phyloP scores from a whole-genome alignment of 2,888 invertebrate species.

The Drosophila koepferae region DNA sequence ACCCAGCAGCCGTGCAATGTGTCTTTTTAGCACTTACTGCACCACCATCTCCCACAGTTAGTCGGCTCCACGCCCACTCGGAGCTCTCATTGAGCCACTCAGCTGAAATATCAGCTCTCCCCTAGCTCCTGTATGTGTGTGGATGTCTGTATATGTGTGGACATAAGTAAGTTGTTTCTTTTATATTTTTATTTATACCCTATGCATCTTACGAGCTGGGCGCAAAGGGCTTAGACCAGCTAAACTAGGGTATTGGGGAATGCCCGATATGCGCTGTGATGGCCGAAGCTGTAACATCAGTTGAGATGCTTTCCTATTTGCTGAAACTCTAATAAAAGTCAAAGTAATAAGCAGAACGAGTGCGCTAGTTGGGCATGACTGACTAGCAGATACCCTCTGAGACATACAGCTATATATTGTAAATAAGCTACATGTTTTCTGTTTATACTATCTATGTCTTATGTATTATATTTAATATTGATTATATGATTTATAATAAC shows the following conservation, averaged over 20 bases:
- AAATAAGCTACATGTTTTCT: background rate
- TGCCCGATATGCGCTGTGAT: background rate
- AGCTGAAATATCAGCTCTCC: conserved; percentile 22
- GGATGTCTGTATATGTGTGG: background rate
- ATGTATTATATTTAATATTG: no score
- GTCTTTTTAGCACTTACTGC: conserved; percentile 19
- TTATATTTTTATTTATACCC: conserved; percentile 11
- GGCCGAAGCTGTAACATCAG: background rate
- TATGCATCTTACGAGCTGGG: background rate
- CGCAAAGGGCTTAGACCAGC: background rate
- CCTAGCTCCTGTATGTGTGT: background rate
- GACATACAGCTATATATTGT: background rate
- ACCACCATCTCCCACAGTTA: background rate
- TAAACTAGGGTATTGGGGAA: conserved; percentile 5
- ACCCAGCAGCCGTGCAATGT: conserved; percentile 10
- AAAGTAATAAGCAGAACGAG: background rate
- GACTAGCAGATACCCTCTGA: background rate
- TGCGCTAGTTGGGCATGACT: background rate
- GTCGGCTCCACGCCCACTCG: conserved; percentile 11
- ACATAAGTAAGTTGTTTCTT: conserved; percentile 19
- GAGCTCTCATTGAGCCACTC: conserved; percentile 23
- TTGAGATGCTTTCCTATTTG: background rate
- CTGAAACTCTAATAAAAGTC: conserved; percentile 4
- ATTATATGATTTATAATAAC: no score
- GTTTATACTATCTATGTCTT: no score